A percentile compares a stretch with the other conserved stretches of the same genome.
Conservation (phyloP, 2,888 invertebrate genomes). For the Quadroppia sp. region DNA sequence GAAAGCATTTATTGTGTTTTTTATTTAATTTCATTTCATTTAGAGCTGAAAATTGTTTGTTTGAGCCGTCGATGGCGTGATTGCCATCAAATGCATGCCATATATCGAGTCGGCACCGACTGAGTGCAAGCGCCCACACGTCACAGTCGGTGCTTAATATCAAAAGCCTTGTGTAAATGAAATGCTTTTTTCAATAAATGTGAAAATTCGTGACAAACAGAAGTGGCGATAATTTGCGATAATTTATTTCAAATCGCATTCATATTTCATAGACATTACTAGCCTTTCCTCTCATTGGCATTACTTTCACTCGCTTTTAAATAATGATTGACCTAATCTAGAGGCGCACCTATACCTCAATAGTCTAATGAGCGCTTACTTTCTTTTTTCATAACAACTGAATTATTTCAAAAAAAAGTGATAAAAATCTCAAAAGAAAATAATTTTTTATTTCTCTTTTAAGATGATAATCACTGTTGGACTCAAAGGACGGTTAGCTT, state of each 20-base stretch:
- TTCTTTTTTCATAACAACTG: no score
- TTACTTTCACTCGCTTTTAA: not conserved
- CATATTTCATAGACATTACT: constrained; percentile 9
- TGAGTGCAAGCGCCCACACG: not conserved
- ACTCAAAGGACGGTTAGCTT: not conserved
- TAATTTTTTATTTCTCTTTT: not conserved
- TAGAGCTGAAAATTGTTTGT: not conserved
- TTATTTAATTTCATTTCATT: not conserved
- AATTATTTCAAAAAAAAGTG: no score
- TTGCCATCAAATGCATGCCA: not conserved
- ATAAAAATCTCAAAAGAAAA: not conserved
- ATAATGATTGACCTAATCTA: constrained; percentile 21
- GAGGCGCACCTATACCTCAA: constrained; percentile 13
- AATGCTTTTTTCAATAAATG: not conserved
- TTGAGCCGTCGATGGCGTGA: constrained; percentile 6
- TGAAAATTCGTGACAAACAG: constrained; percentile 20
- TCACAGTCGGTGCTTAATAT: not conserved
- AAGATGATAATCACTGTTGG: not conserved
- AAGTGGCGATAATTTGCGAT: constrained; percentile 16
- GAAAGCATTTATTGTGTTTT: not conserved
- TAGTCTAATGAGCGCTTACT: not conserved
- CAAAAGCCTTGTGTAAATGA: not conserved
- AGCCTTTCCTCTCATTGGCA: constrained; percentile 9
- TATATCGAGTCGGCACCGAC: not conserved
- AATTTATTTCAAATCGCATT: constrained; percentile 27